Evolutionary conservation across 2,797 vertebrate species (phyloP), one percentile per base, ranked within the genome.

Genomic region (Sebastes variabilis): DNA sequence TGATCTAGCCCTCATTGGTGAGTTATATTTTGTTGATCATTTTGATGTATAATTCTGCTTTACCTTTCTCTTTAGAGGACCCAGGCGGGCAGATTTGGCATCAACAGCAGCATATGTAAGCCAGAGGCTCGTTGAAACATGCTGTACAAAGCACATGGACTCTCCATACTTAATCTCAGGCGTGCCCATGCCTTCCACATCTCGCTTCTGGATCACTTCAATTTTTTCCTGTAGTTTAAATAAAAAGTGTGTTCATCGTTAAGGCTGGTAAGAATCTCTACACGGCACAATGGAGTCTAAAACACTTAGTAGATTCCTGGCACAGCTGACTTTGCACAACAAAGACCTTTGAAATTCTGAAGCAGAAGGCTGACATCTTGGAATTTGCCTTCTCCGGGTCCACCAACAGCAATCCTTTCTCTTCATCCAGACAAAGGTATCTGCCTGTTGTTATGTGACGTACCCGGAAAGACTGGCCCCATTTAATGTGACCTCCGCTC

Each of bases 91-190:
- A 25, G 97, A 97, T 89, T 99, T 98, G 79, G 97, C 96, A 83
- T 98, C 98, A 0, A 97, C 96, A 8, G 98, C 96, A 0, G 97
- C 97, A 5, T 99, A 99, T 4, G 98, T 99, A 24, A 99, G 94
- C 98, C 98, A 99, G 64, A 99, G 96, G 27, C 95, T 95, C 0
- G 96, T 94, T 49, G 95, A 95, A 6, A 94, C 96, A 0, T 99
- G 97, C 80, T 98, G 97, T 11, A 99, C 96, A 0, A 99, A 98
- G 87, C 98, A 99, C 95, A 98, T 96, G 0, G 97, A 98, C 95
- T 99, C 98, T 34, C 98, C 98, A 1, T 99, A 99, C 88, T 99
- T 99, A 46, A 99, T 99, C 92, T 98, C 97, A 0, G 98, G 96
- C 2, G 88, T 93, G 1, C 98, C 98, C 98, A 99, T 99, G 30